Base-by-base conservation (phyloP, 2,113 vertebrate genomes). In the Takifugu bimaculatus region DNA sequence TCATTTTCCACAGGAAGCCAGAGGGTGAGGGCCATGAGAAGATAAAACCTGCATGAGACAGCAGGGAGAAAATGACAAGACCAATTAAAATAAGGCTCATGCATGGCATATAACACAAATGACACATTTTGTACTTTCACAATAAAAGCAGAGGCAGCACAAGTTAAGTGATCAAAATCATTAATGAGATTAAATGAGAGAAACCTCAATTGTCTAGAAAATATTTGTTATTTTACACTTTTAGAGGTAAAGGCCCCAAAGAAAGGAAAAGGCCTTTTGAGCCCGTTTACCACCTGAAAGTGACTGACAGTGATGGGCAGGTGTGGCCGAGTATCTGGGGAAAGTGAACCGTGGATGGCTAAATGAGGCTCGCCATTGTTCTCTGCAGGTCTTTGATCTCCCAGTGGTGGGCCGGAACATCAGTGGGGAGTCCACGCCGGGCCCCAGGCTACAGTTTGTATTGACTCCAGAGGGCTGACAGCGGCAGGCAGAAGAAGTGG, bases 321-420 rank as follows among this genome's bases (percentile, higher is more conserved):
- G 93, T 95, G 93, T 91, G 90, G 82, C 80, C 70, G 83, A 88
- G 90, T 88, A 90, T 93, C 87, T 81, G 84, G 81, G 0, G 70
- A 89, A 77, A 83, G 84, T 83, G 77, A 90, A 91, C 89, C 54
- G 77, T 81, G 85, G 59, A 48, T 10, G 26, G 26, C 85, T 83
- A 79, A 87, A 91, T 84, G 92, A 93, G 60, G 72, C 87, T 88
- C 76, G 86, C 92, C 82, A 94, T 95, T 96, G 93, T 96, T 93
- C 90, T 72, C 80, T 26, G 68, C 6, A 78, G 86, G 81, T 87
- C 93, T 95, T 95, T 95, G 94, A 96, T 94, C 92, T 91, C 82
- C 55, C 87, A 90, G 89, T 88, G 88, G 92, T 90, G 85, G 85
- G 89, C 91, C 75, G 79, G 86, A 82, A 81, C 82, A 82, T 89